These are phyloP conservation scores for Pantherophis alleghaniensis DNA, from an alignment of 2,797 vertebrate species.

Conservation along the genomic window DNA sequence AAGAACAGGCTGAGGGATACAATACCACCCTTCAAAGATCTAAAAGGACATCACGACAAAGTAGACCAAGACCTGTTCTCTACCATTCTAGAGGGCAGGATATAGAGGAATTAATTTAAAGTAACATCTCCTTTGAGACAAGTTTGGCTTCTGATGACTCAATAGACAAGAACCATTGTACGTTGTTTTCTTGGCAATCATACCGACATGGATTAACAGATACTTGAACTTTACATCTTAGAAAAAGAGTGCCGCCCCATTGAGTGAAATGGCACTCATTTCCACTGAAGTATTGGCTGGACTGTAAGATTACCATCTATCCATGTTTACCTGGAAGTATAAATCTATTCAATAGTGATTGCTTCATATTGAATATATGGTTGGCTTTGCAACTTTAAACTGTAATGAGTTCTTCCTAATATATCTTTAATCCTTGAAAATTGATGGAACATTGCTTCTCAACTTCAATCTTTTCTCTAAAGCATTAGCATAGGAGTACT, in stretches of 20 bases:
- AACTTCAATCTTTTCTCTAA: slow-evolving; percentile 5
- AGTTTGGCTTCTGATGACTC: not conserved
- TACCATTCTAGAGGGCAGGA: not conserved
- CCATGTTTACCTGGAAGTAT: not conserved
- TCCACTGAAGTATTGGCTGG: not conserved
- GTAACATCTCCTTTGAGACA: not conserved
- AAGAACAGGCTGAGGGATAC: not conserved
- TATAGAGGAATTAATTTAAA: not conserved
- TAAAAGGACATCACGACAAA: not conserved
- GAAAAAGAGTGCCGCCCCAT: not conserved
- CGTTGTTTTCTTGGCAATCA: not conserved
- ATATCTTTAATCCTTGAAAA: slow-evolving; percentile 9
- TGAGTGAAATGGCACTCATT: no score
- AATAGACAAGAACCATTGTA: not conserved
- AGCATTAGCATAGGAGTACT: not conserved
- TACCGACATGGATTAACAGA: not conserved
- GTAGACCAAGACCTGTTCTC: not conserved
- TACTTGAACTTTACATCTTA: not conserved
- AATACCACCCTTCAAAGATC: not conserved
- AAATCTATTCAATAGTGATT: not conserved
- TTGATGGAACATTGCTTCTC: slow-evolving; percentile 29
- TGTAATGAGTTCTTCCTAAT: slow-evolving; percentile 18
- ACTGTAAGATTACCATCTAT: not conserved
- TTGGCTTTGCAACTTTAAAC: not conserved
- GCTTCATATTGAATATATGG: not conserved